These are phyloP conservation scores for Drosophila orosa DNA, from an alignment of 1,140 invertebrate genomes.

Conservation along the genomic window DNA sequence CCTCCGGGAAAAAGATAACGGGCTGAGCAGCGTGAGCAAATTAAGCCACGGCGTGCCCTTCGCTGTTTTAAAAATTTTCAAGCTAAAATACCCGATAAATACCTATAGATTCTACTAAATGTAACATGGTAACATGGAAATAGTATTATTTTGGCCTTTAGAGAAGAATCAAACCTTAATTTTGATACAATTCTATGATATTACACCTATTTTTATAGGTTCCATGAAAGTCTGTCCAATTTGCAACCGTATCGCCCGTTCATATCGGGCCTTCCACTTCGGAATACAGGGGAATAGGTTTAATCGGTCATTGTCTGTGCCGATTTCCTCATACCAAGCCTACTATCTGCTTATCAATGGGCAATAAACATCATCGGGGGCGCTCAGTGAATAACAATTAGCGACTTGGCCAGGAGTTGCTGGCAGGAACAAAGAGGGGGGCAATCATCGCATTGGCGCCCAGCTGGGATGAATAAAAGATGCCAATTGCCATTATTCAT, in stretches of 20 bases:
- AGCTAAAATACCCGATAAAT: background rate
- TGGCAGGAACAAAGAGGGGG: conserved; percentile 4
- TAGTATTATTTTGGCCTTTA: background rate
- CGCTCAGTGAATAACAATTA: conserved; percentile 43
- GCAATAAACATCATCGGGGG: conserved; percentile 32
- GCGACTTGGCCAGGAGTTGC: conserved; percentile 21
- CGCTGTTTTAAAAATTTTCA: background rate
- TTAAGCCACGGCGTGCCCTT: too few relatives aligned
- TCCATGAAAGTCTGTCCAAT: background rate
- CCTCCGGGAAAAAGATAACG: too few relatives aligned
- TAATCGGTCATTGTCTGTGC: conserved; percentile 40
- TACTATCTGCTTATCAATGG: conserved; percentile 31
- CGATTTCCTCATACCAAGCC: conserved; percentile 26
- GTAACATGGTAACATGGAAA: background rate
- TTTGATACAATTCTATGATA: background rate
- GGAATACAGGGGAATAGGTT: background rate
- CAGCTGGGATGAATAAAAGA: conserved; percentile 38
- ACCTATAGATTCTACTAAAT: background rate
- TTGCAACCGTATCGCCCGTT: conserved; percentile 12
- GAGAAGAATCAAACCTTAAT: background rate
- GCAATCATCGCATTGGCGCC: background rate
- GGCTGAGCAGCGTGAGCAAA: too few relatives aligned
- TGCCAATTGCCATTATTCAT: conserved; percentile 39
- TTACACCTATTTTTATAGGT: background rate
- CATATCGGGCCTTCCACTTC: background rate